Evolutionary conservation across 1,140 invertebrate genomes (phyloP).

Genomic region (Tribolium castaneum): DNA sequence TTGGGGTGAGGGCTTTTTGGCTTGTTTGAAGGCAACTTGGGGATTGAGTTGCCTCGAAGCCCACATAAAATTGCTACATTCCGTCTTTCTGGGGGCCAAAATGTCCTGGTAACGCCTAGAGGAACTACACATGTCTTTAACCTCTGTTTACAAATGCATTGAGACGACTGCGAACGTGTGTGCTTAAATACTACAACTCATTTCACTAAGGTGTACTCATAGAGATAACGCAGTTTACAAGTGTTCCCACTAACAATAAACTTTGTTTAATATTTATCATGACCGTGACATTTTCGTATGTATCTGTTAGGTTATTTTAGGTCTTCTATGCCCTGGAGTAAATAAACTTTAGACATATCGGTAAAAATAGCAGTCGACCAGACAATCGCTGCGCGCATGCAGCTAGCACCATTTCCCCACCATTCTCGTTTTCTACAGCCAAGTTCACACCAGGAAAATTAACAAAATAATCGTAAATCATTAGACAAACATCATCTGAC

Average conservation of each 20-base stretch:
- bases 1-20: constrained; percentile 45
- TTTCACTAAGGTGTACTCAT: not conserved
- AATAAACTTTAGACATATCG: too few relatives aligned
- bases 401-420: too few relatives aligned
- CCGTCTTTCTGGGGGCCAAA: constrained; percentile 49
- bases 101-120: constrained; percentile 51
- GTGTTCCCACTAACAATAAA: constrained; percentile 10
- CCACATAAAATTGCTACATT: constrained; percentile 54
- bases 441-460: too few relatives aligned
- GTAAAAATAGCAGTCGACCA: too few relatives aligned
- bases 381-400: too few relatives aligned
- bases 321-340: too few relatives aligned
- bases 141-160: not conserved
- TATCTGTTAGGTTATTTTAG: not conserved
- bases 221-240: not conserved
- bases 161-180: not conserved
- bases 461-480: too few relatives aligned
- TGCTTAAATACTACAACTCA: not conserved
- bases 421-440: too few relatives aligned
- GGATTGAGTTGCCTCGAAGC: constrained; percentile 46
- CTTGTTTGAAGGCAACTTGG: constrained; percentile 49
- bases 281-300: not conserved
- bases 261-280: constrained; percentile 4
- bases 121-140: not conserved
- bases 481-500: too few relatives aligned